Base-by-base conservation (phyloP, 30 jellyfish, hydroid and myxozoan species). In the Mastigias papua region DNA sequence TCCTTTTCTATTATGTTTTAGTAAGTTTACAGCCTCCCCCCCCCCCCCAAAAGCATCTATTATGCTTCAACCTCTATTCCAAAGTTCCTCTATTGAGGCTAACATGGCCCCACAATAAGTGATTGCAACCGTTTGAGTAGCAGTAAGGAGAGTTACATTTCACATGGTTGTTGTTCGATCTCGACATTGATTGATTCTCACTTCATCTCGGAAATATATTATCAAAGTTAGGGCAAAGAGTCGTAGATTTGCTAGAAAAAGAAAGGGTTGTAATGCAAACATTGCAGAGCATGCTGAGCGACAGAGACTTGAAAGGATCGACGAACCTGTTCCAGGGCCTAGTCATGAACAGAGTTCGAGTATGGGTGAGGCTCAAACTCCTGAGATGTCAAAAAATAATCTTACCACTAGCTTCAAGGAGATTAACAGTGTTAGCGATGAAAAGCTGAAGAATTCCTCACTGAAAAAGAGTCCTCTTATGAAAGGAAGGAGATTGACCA, bases 191-290 rank as follows among this genome's bases (percentile, higher is more conserved):
- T 54, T 54, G 23, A 25, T 54, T 54, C 2, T 54, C 67, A 54
- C 25, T 54, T 54, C 67, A 54, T 11, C 67, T 5, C 9, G 67
- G 76, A 65, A 65, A 65, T 33, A 48, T 17, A 71, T 33, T 8
- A 71, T 71, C 46, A 71, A 71, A 48, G 34, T 54, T 32, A 26
- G 85, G 66, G 85, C 60, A 51, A 48, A 17, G 35, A 62, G 69
- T 37, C 57, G 71, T 27, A 48, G 85, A 73, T 33, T 33, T 37
- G 72, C 85, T 28, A 73, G 51, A 48, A 71, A 71, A 42, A 71
- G 82, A 32, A 71, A 48, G 64, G 64, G 42, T 4, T 71, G 82
- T 32, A 71, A 71, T 42, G 82, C 67, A 32, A 34, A 73, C 67
- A 37, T 73, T 48, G 11, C 67, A 49, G 48, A 72, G 31, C 5